Evolutionary conservation across 53 echinoderm and acorn worm species (phyloP).

Genomic region (Temnopleurus reevesii): DNA sequence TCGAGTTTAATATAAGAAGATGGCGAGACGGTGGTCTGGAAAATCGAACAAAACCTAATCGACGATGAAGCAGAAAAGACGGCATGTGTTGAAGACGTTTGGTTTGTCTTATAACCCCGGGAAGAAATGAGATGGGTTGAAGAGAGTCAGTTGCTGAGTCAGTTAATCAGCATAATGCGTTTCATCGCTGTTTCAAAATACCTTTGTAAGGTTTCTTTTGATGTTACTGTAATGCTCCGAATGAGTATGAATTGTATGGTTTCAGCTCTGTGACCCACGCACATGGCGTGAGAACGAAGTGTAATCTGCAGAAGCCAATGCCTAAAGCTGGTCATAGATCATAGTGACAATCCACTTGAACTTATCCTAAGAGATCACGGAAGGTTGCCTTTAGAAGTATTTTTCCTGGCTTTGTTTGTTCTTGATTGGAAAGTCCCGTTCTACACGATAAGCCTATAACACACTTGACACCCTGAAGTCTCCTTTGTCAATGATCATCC

Average conservation of each 20-base stretch:
- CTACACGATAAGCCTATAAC: too few species aligned
- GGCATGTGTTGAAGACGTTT: neutral
- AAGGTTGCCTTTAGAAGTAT: too few species aligned
- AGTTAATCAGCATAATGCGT: neutral
- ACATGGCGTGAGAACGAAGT: too few species aligned
- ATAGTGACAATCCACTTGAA: too few species aligned
- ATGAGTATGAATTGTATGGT: neutral
- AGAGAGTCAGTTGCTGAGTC: neutral
- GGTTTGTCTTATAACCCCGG: neutral
- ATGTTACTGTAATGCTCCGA: neutral
- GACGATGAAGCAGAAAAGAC: conserved; percentile 8
- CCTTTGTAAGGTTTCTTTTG: neutral
- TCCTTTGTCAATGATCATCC: too few species aligned
- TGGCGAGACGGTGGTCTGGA: neutral
- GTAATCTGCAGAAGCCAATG: too few species aligned
- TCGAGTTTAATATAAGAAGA: neutral
- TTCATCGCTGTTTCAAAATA: neutral
- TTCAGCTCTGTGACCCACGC: neutral
- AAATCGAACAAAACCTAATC: conserved; percentile 17
- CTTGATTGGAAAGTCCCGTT: too few species aligned
- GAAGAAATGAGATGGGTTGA: neutral
- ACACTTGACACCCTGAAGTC: too few species aligned
- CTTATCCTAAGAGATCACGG: too few species aligned
- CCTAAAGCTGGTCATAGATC: too few species aligned
- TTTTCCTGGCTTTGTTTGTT: too few species aligned